Conservation (phyloP, 2,888 invertebrate species). For the Tipula unca region DNA sequence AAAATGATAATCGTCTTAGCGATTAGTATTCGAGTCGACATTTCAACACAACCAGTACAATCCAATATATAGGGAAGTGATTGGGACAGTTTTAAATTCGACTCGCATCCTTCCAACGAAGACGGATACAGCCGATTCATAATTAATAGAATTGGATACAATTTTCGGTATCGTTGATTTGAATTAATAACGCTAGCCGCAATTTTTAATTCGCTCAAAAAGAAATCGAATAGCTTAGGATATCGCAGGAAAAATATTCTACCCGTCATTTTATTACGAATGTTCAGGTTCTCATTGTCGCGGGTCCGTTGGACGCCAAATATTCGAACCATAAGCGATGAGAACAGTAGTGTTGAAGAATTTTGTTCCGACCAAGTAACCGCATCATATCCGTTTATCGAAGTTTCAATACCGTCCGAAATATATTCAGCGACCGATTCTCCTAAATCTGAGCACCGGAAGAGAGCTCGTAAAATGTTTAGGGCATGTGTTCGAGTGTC, state of each 20-base stretch:
- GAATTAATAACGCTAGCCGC: slow-evolving; percentile 31
- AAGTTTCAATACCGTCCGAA: slow-evolving; percentile 58
- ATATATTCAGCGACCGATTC: slow-evolving; percentile 62
- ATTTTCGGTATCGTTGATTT: slow-evolving; percentile 42
- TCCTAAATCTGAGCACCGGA: slow-evolving; percentile 65
- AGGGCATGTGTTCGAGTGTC: slow-evolving; percentile 67
- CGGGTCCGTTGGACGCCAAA: slow-evolving; percentile 73
- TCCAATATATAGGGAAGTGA: slow-evolving; percentile 55
- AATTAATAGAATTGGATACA: slow-evolving; percentile 70
- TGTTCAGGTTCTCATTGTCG: slow-evolving; percentile 48
- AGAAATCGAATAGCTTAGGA: slow-evolving; percentile 49
- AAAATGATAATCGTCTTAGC: slow-evolving; percentile 60
- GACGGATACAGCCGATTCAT: slow-evolving; percentile 71
- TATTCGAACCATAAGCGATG: slow-evolving; percentile 71
- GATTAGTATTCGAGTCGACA: slow-evolving; percentile 62
- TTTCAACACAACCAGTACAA: slow-evolving; percentile 57
- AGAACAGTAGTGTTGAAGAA: slow-evolving; percentile 74
- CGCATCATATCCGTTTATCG: slow-evolving; percentile 66
- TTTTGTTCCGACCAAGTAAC: slow-evolving; percentile 76
- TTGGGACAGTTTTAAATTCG: slow-evolving; percentile 54
- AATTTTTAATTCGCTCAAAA: slow-evolving; percentile 42
- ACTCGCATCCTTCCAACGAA: slow-evolving; percentile 58
- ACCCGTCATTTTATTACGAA: slow-evolving; percentile 63
- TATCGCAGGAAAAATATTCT: slow-evolving; percentile 69
- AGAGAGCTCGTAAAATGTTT: slow-evolving; percentile 77